A percentile compares a stretch with the other conserved stretches of the same genome.
These are phyloP conservation scores for Acanthisitta chloris DNA, from an alignment of 2,113 vertebrate genomes.

Conservation along the genomic window DNA sequence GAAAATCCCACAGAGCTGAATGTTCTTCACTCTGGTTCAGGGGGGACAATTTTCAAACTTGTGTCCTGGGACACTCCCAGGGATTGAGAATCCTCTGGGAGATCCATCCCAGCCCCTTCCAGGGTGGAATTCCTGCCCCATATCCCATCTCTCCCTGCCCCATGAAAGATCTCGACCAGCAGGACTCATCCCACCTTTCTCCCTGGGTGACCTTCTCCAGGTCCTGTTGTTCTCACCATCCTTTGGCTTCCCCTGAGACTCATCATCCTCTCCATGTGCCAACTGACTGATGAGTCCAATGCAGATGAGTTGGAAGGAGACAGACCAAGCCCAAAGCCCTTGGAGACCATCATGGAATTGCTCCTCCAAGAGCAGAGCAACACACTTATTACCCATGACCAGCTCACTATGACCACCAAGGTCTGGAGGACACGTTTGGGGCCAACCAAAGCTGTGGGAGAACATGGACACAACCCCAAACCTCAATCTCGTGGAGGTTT, in stretches of 20 bases:
- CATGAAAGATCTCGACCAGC: no score
- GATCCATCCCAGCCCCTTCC: neutral
- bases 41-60: no score
- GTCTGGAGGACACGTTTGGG: neutral
- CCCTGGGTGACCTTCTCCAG: fast-evolving
- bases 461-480: neutral
- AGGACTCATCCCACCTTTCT: neutral
- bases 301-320: neutral
- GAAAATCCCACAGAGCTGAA: no score
- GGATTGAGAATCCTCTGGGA: neutral
- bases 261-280: neutral
- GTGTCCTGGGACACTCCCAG: fast-evolving
- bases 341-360: fast-evolving
- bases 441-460: fast-evolving
- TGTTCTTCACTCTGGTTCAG: no score
- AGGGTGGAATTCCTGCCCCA: neutral
- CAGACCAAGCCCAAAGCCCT: neutral
- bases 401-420: neutral
- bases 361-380: neutral
- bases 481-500: fast-evolving
- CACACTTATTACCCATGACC: neutral
- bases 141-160: neutral
- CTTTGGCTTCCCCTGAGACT: neutral
- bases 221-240: fast-evolving
- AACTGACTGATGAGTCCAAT: neutral